These are phyloP conservation scores for Acanthoscelides obtectus DNA, from an alignment of 2,888 invertebrate species.

Conservation along the genomic window DNA sequence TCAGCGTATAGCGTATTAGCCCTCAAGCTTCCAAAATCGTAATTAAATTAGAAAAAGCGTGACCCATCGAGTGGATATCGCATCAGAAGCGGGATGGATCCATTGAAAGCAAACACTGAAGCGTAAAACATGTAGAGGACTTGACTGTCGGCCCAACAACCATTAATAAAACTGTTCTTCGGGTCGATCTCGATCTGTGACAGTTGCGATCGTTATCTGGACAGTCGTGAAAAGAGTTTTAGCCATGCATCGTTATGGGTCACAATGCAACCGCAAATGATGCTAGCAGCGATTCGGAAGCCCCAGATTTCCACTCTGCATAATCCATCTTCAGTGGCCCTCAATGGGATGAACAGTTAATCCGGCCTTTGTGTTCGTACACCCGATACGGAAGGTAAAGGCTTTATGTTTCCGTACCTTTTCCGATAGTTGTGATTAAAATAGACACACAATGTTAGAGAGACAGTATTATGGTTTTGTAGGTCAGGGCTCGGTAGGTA, in stretches of 20 bases:
- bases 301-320: slow-evolving; percentile 27
- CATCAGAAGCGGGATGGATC: not conserved
- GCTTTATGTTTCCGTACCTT: not conserved
- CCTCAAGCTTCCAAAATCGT: too few relatives aligned
- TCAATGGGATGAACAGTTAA: slow-evolving; percentile 47
- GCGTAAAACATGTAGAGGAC: not conserved
- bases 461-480: too few relatives aligned
- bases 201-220: slow-evolving; percentile 23
- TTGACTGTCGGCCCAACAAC: not conserved
- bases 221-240: slow-evolving; percentile 19
- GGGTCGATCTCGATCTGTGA: slow-evolving; percentile 27
- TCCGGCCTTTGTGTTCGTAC: slow-evolving; percentile 39
- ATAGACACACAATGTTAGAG: too few relatives aligned
- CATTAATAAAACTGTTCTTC: not conserved
- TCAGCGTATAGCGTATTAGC: too few relatives aligned
- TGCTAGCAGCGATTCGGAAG: slow-evolving; percentile 21
- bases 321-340: slow-evolving; percentile 45
- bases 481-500: too few relatives aligned
- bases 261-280: slow-evolving; percentile 35
- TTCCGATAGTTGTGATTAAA: not conserved
- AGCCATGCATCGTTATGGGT: slow-evolving; percentile 31
- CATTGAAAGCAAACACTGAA: not conserved
- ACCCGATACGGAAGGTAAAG: not conserved
- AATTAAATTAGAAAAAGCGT: too few relatives aligned
- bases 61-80: too few relatives aligned